Conservation (phyloP, 2,113 vertebrate genomes). For the Halcyon senegalensis region DNA sequence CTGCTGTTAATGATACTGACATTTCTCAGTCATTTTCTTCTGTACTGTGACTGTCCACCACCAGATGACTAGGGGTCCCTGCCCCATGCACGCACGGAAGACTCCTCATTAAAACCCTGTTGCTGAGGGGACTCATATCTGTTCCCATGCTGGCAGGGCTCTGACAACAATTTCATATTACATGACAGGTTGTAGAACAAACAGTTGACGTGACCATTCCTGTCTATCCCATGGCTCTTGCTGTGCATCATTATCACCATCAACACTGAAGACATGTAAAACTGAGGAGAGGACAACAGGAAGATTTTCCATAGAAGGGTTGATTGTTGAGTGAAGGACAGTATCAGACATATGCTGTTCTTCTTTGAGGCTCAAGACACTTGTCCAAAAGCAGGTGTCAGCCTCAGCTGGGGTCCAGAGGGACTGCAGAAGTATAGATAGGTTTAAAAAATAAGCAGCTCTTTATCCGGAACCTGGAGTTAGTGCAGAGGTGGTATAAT, state of each 20-base stretch:
- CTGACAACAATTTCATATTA: neutral
- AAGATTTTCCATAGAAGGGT: neutral
- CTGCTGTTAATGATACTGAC: neutral
- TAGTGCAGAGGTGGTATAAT: neutral
- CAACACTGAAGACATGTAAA: neutral
- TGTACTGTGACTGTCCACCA: neutral
- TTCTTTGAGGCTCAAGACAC: neutral
- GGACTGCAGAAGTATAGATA: neutral
- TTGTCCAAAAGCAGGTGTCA: neutral
- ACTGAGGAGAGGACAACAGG: neutral
- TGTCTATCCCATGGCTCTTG: neutral
- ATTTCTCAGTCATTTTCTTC: neutral
- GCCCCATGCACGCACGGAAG: accelerated
- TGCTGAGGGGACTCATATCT: neutral
- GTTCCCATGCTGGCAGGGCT: neutral
- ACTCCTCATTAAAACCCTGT: neutral
- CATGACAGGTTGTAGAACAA: neutral
- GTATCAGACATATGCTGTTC: neutral
- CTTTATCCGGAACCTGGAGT: neutral
- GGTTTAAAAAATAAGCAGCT: neutral
- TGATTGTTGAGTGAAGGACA: neutral
- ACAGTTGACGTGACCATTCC: neutral
- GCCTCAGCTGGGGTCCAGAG: neutral
- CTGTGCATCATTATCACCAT: neutral
- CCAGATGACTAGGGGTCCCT: neutral